These are phyloP conservation scores for Aramus guarauna DNA, from an alignment of 2,113 vertebrate species.

Conservation along the genomic window DNA sequence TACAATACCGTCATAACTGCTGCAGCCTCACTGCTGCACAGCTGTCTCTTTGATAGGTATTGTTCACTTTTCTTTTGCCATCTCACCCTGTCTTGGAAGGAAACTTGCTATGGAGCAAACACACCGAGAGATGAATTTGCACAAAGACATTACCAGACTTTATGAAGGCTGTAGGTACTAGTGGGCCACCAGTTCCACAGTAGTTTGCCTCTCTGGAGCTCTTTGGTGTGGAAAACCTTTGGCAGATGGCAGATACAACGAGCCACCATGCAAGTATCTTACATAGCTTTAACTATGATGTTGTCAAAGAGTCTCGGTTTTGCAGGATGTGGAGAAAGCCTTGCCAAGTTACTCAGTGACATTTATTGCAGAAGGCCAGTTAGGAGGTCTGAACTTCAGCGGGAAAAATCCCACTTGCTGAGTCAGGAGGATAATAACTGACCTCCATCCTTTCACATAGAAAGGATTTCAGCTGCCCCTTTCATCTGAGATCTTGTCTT, in stretches of 20 bases:
- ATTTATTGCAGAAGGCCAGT: neutral
- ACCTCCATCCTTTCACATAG: neutral
- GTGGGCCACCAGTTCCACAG: neutral
- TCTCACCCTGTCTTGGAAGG: neutral
- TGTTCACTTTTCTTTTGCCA: neutral
- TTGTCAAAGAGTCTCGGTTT: neutral
- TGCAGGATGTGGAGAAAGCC: neutral
- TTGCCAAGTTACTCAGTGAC: fast-evolving
- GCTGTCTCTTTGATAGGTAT: neutral
- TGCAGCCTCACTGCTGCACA: neutral
- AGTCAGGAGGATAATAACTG: neutral
- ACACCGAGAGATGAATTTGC: neutral
- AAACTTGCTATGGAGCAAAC: neutral
- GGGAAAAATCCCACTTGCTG: neutral
- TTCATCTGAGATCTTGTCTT: neutral
- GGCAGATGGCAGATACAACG: neutral
- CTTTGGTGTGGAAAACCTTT: neutral
- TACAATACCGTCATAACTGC: neutral
- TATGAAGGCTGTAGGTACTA: neutral
- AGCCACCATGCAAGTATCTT: neutral
- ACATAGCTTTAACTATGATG: neutral
- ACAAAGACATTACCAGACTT: neutral
- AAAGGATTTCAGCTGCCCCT: neutral
- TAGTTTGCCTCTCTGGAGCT: neutral
- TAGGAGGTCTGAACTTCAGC: neutral